Conservation (phyloP, 2,113 vertebrate genomes). For the Riparia riparia region DNA sequence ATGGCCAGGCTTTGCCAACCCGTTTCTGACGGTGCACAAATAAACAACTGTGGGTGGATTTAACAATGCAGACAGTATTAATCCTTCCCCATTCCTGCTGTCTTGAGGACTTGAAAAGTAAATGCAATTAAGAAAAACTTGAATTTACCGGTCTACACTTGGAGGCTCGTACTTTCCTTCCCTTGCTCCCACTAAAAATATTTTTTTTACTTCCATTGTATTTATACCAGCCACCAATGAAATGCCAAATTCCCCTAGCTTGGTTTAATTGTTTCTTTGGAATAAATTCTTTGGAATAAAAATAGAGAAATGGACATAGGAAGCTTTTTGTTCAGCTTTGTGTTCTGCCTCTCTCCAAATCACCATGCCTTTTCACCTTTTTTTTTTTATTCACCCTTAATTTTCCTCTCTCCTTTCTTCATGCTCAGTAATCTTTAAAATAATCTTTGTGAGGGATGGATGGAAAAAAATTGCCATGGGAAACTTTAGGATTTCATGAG, state of each 20-base stretch:
- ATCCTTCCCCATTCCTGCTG: background rate
- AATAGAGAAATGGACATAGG: background rate
- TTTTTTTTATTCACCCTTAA: background rate
- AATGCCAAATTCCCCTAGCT: background rate
- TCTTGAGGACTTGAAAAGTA: background rate
- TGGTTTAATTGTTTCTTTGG: background rate
- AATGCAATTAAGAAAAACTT: background rate
- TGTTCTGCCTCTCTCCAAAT: background rate
- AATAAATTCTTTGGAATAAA: background rate
- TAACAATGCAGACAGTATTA: slow-evolving; percentile 5
- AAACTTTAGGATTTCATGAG: background rate
- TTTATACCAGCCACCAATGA: background rate
- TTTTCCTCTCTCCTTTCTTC: background rate
- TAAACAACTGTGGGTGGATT: background rate
- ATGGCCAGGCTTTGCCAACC: background rate
- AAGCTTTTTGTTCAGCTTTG: background rate
- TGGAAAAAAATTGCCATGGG: background rate
- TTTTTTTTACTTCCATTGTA: background rate
- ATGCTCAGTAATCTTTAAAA: background rate
- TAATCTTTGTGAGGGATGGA: background rate
- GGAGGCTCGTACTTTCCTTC: background rate
- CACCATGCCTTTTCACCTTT: background rate
- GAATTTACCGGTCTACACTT: background rate
- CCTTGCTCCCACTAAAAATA: background rate
- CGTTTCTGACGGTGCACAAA: background rate